phyloP scores from a whole-genome alignment of 2,797 vertebrate species.

The Gobionotothen gibberifrons region DNA sequence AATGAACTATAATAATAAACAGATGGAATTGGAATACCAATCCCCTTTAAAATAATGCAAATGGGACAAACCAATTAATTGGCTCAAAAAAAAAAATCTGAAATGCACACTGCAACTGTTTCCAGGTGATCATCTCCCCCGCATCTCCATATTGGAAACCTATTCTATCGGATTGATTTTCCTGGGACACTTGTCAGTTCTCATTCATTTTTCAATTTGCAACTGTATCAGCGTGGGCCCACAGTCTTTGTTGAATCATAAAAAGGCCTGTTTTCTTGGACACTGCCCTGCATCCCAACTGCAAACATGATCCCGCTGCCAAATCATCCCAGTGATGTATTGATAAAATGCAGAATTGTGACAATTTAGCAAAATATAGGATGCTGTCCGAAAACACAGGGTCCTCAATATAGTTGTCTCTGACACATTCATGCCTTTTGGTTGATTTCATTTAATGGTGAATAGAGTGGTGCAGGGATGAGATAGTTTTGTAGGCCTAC shows the following conservation, averaged over 20 bases:
- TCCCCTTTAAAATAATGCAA: conserved; percentile 32
- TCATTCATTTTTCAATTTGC: conserved; percentile 82
- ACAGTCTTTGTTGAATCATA: conserved; percentile 71
- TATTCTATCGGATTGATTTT: conserved; percentile 74
- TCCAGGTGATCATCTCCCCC: conserved; percentile 78
- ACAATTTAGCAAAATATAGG: conserved; percentile 68
- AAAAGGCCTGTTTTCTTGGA: conserved; percentile 73
- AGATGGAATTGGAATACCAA: conserved; percentile 39
- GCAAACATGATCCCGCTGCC: conserved; percentile 65
- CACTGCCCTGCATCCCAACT: conserved; percentile 53
- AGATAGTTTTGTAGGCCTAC: too few relatives aligned
- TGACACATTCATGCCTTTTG: conserved; percentile 38
- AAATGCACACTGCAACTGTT: conserved; percentile 47
- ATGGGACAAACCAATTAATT: conserved; percentile 67
- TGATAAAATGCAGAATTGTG: conserved; percentile 65
- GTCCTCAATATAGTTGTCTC: conserved; percentile 48
- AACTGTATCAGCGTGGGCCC: conserved; percentile 59
- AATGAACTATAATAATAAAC: conserved; percentile 25
- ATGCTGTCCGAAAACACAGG: conserved; percentile 39
- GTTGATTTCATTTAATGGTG: conserved; percentile 45
- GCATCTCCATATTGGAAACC: conserved; percentile 74
- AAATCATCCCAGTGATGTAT: conserved; percentile 74
- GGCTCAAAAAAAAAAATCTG: conserved; percentile 58
- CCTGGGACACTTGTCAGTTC: conserved; percentile 74
- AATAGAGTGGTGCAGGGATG: neutral